Evolutionary conservation across 2,888 invertebrate genomes (phyloP).

Genomic region (Suillia variegata): DNA sequence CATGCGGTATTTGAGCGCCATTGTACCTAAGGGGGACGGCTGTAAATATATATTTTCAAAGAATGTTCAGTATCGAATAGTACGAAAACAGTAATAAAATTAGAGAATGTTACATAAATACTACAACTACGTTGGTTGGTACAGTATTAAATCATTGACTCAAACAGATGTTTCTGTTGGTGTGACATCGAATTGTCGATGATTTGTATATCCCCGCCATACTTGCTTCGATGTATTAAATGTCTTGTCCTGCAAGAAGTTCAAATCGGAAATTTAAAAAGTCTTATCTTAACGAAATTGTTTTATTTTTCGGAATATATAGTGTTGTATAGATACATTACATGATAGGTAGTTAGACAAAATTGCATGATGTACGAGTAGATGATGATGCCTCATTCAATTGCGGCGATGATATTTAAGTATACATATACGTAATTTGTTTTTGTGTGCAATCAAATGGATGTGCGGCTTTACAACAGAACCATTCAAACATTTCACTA

Average conservation of each 20-base stretch:
- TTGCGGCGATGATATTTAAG: too few species aligned
- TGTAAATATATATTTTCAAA: not conserved
- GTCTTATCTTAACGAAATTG: too few species aligned
- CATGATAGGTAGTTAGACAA: not conserved
- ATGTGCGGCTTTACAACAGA: too few species aligned
- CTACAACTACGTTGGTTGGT: too few species aligned
- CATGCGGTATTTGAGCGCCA: not conserved
- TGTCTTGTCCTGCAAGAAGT: constrained; percentile 52
- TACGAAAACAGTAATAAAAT: too few species aligned
- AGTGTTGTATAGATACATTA: not conserved
- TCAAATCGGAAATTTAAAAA: not conserved
- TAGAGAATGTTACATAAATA: too few species aligned
- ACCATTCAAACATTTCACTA: too few species aligned
- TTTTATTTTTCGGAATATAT: too few species aligned
- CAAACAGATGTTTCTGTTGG: constrained; percentile 57
- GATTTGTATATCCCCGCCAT: constrained; percentile 51
- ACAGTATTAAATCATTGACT: constrained; percentile 45
- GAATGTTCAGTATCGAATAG: too few species aligned
- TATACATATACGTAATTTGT: too few species aligned
- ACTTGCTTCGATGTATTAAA: constrained; percentile 54
- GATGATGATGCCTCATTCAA: too few species aligned
- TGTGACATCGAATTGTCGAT: constrained; percentile 38
- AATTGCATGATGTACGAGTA: not conserved
- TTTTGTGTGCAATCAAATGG: not conserved
- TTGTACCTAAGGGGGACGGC: constrained; percentile 1